These are phyloP conservation scores for Diarsia dahlii DNA, from an alignment of 2,888 invertebrate species.

Conservation along the genomic window DNA sequence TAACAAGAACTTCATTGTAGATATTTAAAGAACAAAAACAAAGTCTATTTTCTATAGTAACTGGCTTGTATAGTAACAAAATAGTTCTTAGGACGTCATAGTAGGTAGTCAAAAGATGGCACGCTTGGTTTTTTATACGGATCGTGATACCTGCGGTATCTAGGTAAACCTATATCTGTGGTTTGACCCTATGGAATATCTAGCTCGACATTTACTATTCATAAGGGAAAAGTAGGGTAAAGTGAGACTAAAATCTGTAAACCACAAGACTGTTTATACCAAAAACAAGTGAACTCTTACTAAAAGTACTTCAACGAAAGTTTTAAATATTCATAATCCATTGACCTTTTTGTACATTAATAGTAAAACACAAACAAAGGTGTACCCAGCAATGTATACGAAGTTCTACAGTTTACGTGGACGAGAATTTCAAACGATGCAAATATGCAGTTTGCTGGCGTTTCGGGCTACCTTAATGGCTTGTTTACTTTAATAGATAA, in stretches of 20 bases:
- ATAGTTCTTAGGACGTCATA: too few species aligned
- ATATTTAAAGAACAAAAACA: too few species aligned
- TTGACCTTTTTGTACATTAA: slow-evolving; percentile 2
- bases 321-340: slow-evolving; percentile 27
- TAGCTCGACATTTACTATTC: slow-evolving; percentile 29
- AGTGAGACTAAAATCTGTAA: slow-evolving; percentile 6
- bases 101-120: too few species aligned
- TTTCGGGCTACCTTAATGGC: slow-evolving; percentile 46
- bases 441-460: slow-evolving; percentile 55
- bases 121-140: too few species aligned
- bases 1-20: too few species aligned
- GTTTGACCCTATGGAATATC: slow-evolving; percentile 7
- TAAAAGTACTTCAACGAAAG: slow-evolving; percentile 2
- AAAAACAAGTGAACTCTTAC: slow-evolving; percentile 4
- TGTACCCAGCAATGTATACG: slow-evolving; percentile 22
- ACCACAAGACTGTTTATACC: slow-evolving; percentile 12
- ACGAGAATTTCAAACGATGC: slow-evolving; percentile 45
- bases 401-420: slow-evolving; percentile 1
- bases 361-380: not conserved
- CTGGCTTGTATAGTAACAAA: too few species aligned
- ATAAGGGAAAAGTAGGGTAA: slow-evolving; percentile 12
- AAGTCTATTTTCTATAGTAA: too few species aligned
- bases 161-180: too few species aligned
- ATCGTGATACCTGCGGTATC: too few species aligned
- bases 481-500: slow-evolving; percentile 51